These are phyloP conservation scores for Xenopus petersii DNA, from an alignment of 2,797 vertebrate genomes.

Conservation along the genomic window DNA sequence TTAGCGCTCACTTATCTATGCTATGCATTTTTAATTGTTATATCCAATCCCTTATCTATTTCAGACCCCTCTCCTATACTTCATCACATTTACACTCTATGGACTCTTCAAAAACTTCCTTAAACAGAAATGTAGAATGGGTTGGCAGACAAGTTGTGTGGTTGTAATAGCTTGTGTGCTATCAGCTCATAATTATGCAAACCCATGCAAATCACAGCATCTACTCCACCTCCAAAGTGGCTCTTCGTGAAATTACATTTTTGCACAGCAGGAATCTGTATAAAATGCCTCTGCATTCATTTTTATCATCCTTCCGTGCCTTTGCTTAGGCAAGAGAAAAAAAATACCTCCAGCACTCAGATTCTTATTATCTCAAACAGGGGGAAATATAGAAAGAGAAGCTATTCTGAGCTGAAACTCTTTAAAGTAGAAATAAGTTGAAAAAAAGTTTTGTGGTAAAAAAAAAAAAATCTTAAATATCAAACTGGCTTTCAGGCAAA, in stretches of 20 bases:
- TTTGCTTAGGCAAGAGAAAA: constrained; percentile 29
- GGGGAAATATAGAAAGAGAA: not conserved
- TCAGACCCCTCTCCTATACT: too few species aligned
- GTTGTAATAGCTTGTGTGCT: constrained; percentile 15
- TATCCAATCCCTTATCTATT: too few species aligned
- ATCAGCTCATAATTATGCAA: constrained; percentile 35
- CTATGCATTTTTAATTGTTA: too few species aligned
- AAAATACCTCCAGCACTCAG: constrained; percentile 23
- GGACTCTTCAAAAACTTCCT: too few species aligned
- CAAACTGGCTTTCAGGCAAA: constrained; percentile 25
- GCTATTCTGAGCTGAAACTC: constrained; percentile 15
- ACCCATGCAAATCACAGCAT: constrained; percentile 44
- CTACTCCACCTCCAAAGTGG: constrained; percentile 45
- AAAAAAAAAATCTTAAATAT: constrained; percentile 33
- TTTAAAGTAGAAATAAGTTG: constrained; percentile 33
- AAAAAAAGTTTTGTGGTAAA: constrained; percentile 22
- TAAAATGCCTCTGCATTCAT: constrained; percentile 43
- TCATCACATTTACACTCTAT: too few species aligned
- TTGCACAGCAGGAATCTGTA: constrained; percentile 36
- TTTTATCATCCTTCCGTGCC: constrained; percentile 41
- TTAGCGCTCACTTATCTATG: too few species aligned
- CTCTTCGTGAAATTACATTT: constrained; percentile 46
- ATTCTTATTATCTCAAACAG: constrained; percentile 42
- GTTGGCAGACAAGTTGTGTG: constrained; percentile 26
- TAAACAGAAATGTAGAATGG: too few species aligned